Evolutionary conservation across 2,113 vertebrate genomes (phyloP), one percentile per base, ranked within the genome.

Genomic region (Petromus typicus): DNA sequence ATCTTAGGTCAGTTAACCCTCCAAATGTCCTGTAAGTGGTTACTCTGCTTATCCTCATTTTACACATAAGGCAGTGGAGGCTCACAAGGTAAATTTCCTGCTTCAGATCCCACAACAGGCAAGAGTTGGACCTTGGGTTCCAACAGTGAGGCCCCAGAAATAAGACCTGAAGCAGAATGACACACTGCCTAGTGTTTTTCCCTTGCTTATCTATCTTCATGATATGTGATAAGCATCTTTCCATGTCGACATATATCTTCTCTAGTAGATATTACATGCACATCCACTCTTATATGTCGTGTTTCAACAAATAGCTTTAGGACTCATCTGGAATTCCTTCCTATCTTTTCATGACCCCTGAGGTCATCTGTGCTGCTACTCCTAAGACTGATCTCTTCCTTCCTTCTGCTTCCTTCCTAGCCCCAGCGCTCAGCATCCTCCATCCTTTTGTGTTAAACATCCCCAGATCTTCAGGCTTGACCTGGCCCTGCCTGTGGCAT

Each of bases 381-480:
- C 89, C 23, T 79, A 30, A 82, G n/a, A 66, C 32, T 73, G 51
- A 10, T 8, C 34, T 27, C 27, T 25, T 48, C 37, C 75, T n/a
- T n/a, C 32, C 30, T 18, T 0, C 14, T n/a, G 34, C 20, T 6
- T 51, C 30, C 2, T 40, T 64, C 40, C 17, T 25, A 37, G 18
- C 25, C 89, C n/a, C 45, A 73, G 8, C 23, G 45, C 37, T 71
- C 51, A 45, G 40, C 32, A 11, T 84, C 37, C 6, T 20, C 64
- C 57, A 30, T 16, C 5, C 30, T 18, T 82, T 75, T 13, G 17
- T 66, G 13, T 12, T 67, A 64, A 78, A 37, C n/a, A 66, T 2
- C 17, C 63, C 4, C 3, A 20, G 8, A 2, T 34, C 1, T 11
- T 14, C 12, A 59, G 16, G 14, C 30, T 11, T 3, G 0, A 22